Conservation (phyloP, 1,140 invertebrate genomes). For the Ostrea edulis region DNA sequence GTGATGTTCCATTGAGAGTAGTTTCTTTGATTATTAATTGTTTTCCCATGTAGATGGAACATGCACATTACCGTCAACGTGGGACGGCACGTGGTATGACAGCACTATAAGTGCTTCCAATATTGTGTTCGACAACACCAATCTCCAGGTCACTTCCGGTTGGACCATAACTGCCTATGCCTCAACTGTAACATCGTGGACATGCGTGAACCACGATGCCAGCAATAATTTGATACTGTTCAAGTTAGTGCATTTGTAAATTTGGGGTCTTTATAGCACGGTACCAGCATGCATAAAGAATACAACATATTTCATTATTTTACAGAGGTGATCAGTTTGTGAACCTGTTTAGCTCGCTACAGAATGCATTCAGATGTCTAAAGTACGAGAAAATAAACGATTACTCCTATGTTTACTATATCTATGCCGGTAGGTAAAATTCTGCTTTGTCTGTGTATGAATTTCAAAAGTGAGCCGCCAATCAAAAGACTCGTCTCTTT, state of each 20-base stretch:
- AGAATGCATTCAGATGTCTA: constrained; percentile 50
- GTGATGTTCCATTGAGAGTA: no score
- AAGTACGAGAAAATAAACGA: constrained; percentile 46
- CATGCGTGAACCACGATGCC: constrained; percentile 42
- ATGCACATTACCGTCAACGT: constrained; percentile 22
- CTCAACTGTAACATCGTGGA: constrained; percentile 41
- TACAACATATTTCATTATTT: background rate
- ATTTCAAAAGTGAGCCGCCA: background rate
- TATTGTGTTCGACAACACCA: background rate
- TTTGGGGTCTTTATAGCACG: background rate
- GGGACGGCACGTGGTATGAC: constrained; percentile 48
- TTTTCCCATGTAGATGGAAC: background rate
- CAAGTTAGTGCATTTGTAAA: constrained; percentile 35
- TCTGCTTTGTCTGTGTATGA: background rate
- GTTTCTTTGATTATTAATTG: no score
- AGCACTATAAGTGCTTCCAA: constrained; percentile 5
- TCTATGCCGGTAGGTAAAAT: constrained; percentile 41
- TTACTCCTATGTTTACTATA: constrained; percentile 43
- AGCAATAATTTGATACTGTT: constrained; percentile 43
- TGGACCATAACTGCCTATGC: constrained; percentile 45
- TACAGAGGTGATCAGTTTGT: constrained; percentile 41
- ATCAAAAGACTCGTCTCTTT: background rate
- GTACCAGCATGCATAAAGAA: no score
- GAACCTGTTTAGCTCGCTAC: constrained; percentile 40
- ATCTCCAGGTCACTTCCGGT: background rate